Percentiles rank a stretch among this genome's conserved stretches.
Conservation (phyloP, 1,140 invertebrate genomes). For the Solenopsis invicta region DNA sequence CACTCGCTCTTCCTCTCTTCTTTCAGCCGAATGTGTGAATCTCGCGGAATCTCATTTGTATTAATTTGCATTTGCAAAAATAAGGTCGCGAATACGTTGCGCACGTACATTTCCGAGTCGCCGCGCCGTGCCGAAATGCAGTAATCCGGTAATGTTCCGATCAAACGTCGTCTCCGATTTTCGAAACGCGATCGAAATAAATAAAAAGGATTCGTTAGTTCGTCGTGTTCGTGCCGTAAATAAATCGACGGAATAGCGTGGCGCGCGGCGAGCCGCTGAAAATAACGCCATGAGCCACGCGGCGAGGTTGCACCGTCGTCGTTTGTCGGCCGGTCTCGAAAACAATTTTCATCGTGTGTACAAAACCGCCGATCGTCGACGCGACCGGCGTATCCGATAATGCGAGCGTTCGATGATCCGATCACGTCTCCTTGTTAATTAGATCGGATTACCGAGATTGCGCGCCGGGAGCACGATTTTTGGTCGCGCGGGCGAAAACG, state of each 20-base stretch:
- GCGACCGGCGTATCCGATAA: conserved; percentile 30
- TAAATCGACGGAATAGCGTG: conserved; percentile 57
- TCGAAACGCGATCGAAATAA: conserved; percentile 31
- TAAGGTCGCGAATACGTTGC: too few species aligned
- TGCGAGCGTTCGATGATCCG: conserved; percentile 60
- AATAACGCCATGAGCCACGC: conserved; percentile 37
- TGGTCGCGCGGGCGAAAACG: conserved; percentile 38
- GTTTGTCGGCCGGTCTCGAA: conserved; percentile 53
- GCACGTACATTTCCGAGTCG: neutral
- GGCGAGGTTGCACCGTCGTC: neutral
- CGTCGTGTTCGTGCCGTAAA: conserved; percentile 44
- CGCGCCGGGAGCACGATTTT: conserved; percentile 34
- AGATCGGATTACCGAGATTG: conserved; percentile 65
- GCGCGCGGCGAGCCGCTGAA: conserved; percentile 48
- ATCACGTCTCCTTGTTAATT: conserved; percentile 64
- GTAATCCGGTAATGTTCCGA: neutral
- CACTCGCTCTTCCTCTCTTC: neutral
- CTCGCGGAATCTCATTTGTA: neutral
- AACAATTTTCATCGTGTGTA: conserved; percentile 50
- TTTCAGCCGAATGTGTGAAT: neutral
- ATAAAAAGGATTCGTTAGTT: conserved; percentile 42
- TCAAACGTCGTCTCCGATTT: conserved; percentile 25
- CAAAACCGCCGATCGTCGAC: conserved; percentile 40
- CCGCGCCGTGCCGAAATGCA: neutral
- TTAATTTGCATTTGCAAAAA: too few species aligned